Evolutionary conservation across 1,140 invertebrate species (phyloP), one percentile per base, ranked within the genome.

Genomic region (Dinoponera quadriceps): DNA sequence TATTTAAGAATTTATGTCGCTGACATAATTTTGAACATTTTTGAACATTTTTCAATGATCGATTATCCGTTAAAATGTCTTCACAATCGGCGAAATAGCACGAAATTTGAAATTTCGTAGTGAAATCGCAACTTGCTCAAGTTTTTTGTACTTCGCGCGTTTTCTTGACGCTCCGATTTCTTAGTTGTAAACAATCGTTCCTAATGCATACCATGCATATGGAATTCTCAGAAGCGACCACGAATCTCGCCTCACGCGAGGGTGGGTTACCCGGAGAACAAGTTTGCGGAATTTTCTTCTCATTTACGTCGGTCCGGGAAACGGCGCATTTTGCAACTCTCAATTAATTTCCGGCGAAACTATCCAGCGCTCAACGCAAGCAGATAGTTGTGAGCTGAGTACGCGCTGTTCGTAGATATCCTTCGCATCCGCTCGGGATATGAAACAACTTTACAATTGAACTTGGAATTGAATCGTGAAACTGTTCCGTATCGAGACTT

Each of bases 231-330:
- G 33, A n/a, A 44, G 66, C 29, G 33, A 68, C 63, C 51, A 22
- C 63, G 29, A 55, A 38, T 22, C 16, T 73, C 20, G 55, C 29
- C 16, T 73, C 20, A 33, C 18, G 9, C 11, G 62, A 1, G 29
- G 20, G 44, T 25, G 11, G 27, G 5, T 20, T 13, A 9, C 14
- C 16, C 38, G 44, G 27, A 5, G 20, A 66, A 25, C 75, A 78
- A 78, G 49, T 78, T 68, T 44, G 49, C 18, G 75, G 63, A 77
- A 57, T 68, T 78, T 78, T 78, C 75, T 78, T 68, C 74, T 55
- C 75, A 57, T 68, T 78, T 27, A 33, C 49, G 20, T 14, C 59
- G 22, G 29, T 65, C 62, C 38, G 16, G 20, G 5, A 54, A 20
- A 29, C 49, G n/a, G 16, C 49, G 60, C 18, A 33, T 78, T 78